Conservation (phyloP, 2,888 invertebrate species). For the Saturnia pavonia region DNA sequence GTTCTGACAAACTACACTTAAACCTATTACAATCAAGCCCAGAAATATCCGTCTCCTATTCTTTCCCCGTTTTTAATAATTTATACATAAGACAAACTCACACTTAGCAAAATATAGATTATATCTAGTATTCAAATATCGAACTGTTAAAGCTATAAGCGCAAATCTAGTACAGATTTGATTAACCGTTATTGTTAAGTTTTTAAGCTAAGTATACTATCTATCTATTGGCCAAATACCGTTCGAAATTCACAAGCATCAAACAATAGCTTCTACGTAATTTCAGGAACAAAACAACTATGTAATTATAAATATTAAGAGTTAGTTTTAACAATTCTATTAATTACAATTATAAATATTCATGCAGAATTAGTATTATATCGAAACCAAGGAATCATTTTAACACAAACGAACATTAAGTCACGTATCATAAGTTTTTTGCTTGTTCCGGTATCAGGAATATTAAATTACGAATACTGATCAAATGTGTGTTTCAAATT, state of each 20-base stretch:
- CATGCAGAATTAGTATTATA: slow-evolving; percentile 4
- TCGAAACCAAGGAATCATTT: slow-evolving; percentile 6
- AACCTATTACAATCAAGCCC: too few relatives aligned
- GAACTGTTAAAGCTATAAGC: too few relatives aligned
- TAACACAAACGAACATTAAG: background rate
- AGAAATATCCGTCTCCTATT: too few relatives aligned
- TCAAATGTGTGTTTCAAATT: background rate
- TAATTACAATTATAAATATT: slow-evolving; percentile 1
- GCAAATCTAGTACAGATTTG: too few relatives aligned
- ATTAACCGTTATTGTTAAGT: background rate
- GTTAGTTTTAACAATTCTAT: background rate
- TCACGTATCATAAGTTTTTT: slow-evolving; percentile 3
- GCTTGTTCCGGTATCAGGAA: background rate
- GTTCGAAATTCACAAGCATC: slow-evolving; percentile 1
- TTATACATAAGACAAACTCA: background rate
- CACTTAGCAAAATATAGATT: background rate
- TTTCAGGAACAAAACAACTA: background rate
- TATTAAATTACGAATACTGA: background rate
- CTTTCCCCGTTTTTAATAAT: too few relatives aligned
- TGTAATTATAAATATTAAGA: background rate
- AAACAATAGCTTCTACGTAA: background rate
- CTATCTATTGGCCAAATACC: background rate
- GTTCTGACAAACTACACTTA: too few relatives aligned
- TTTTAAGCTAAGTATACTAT: background rate
- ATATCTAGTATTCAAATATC: too few relatives aligned